These are phyloP conservation scores for Erythrocercus mccallii DNA, from an alignment of 2,113 vertebrate species.

Conservation along the genomic window DNA sequence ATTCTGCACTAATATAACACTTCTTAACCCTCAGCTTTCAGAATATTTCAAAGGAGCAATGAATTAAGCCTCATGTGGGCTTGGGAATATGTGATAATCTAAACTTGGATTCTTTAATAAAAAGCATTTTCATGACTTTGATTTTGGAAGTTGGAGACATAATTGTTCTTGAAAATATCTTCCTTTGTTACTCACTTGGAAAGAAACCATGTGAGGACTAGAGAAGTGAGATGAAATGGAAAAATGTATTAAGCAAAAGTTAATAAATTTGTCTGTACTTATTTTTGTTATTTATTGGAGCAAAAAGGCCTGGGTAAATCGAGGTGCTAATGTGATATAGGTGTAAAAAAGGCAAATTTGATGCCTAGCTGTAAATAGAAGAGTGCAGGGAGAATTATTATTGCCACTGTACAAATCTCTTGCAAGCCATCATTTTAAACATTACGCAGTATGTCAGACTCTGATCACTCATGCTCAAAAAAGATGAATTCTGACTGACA, in stretches of 20 bases:
- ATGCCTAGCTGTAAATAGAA: not conserved
- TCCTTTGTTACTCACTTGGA: not conserved
- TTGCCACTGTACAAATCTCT: not conserved
- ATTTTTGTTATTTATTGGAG: not conserved
- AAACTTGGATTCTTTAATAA: not conserved
- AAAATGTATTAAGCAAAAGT: not conserved
- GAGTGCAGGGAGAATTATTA: not conserved
- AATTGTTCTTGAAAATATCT: not conserved
- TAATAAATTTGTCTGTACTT: not conserved
- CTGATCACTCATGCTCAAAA: not conserved
- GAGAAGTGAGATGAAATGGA: not conserved
- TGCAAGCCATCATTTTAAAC: not conserved
- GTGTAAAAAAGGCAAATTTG: not conserved
- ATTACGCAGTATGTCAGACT: not conserved
- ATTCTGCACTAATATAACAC: conserved; percentile 30
- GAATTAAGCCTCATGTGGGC: not conserved
- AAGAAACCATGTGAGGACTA: not conserved
- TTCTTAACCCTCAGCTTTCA: conserved; percentile 35
- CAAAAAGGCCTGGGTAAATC: not conserved
- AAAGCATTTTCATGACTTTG: not conserved
- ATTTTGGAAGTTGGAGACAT: not conserved
- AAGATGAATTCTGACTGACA: not conserved
- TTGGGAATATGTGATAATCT: not conserved
- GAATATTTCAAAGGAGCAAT: conserved; percentile 38
- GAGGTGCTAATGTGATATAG: not conserved